Evolutionary conservation across 1,140 invertebrate species (phyloP).

Genomic region (Macrotrachela quadricornifera): DNA sequence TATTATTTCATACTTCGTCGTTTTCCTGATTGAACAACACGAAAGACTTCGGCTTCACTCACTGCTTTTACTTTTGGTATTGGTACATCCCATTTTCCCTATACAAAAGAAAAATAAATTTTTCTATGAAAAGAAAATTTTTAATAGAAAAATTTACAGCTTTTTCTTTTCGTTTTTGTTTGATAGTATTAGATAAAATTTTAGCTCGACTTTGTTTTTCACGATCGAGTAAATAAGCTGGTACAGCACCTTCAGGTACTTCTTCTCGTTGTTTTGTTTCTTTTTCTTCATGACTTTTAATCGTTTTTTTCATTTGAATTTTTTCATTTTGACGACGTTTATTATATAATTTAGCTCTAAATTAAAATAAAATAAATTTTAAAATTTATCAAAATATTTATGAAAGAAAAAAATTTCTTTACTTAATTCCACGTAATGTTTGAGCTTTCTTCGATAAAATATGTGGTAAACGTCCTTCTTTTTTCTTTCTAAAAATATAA

Average conservation of each 20-base stretch:
- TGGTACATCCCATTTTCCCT: constrained; percentile 97
- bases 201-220: constrained; percentile 79
- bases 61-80: constrained; percentile 91
- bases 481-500: constrained; percentile 47
- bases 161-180: constrained; percentile 98
- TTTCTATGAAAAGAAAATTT: neutral
- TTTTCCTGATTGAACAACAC: constrained; percentile 79
- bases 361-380: neutral
- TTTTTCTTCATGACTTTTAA: constrained; percentile 36
- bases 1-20: constrained; percentile 41
- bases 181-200: constrained; percentile 94
- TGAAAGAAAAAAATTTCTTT: constrained; percentile 5
- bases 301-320: constrained; percentile 92
- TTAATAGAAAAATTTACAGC: constrained; percentile 34
- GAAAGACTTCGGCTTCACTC: constrained; percentile 92
- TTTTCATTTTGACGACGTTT: constrained; percentile 89
- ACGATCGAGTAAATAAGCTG: constrained; percentile 84
- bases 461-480: constrained; percentile 72
- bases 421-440: constrained; percentile 72
- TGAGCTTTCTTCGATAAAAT: constrained; percentile 67
- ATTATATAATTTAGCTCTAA: constrained; percentile 74
- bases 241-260: constrained; percentile 61
- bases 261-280: constrained; percentile 60
- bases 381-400: too few species aligned
- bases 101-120: constrained; percentile 8